Percentiles rank a stretch among this genome's conserved stretches.
Conservation (phyloP, 2,888 invertebrate genomes). For the Polymixis lichenea region DNA sequence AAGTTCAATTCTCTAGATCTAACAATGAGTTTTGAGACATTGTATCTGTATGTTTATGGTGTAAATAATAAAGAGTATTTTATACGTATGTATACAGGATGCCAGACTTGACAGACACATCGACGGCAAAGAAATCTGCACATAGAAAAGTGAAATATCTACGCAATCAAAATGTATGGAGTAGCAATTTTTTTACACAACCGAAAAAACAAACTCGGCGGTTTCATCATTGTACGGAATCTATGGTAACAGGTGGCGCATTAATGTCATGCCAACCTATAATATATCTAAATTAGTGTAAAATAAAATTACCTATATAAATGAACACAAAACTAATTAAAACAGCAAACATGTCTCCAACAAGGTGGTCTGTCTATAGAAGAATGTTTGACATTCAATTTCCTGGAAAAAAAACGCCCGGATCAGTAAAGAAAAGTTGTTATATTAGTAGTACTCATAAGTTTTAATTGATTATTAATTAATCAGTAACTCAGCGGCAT, state of each 20-base stretch:
- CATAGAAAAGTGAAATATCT: no score
- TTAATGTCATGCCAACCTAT: no score
- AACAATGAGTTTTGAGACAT: neutral
- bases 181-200: no score
- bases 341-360: constrained; percentile 8
- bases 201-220: no score
- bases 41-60: no score
- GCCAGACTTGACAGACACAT: no score
- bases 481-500: neutral
- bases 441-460: constrained; percentile 10
- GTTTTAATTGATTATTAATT: neutral
- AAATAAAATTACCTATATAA: neutral
- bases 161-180: no score
- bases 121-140: no score
- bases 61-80: no score
- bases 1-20: neutral
- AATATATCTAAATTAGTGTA: neutral
- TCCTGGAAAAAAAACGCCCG: constrained; percentile 40
- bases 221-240: no score
- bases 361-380: constrained; percentile 1
- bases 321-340: constrained; percentile 36
- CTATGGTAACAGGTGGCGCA: no score
- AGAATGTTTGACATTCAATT: constrained; percentile 49
- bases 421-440: neutral
- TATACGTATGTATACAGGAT: no score